phyloP scores from a whole-genome alignment of 2,797 vertebrate species.

The Catharus ustulatus region DNA sequence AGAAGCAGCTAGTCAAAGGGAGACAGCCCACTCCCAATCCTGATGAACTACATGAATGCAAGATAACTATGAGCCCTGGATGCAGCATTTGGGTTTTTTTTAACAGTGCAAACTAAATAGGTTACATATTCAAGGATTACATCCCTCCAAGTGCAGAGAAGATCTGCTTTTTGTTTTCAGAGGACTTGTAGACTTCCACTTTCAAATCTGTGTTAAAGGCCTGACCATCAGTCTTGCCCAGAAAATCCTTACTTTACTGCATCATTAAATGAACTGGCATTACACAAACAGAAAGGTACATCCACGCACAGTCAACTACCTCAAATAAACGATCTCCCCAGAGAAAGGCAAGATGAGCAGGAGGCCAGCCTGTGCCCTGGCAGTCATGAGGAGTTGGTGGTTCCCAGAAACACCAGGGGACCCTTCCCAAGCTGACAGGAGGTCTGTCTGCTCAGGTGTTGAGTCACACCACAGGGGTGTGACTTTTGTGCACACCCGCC shows the following conservation, averaged over 20 bases:
- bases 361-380: fast-evolving
- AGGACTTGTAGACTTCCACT: background rate
- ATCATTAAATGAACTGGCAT: background rate
- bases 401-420: background rate
- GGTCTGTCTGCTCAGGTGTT: background rate
- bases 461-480: background rate
- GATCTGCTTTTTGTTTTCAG: background rate
- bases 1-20: background rate
- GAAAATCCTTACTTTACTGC: fast-evolving
- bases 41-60: background rate
- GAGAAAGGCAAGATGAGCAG: background rate
- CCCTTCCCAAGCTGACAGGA: background rate
- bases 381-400: fast-evolving
- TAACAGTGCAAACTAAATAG: fast-evolving
- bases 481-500: fast-evolving
- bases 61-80: background rate
- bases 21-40: background rate
- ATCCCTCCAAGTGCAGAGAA: fast-evolving
- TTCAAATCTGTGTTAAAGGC: background rate
- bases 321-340: background rate
- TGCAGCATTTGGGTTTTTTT: background rate
- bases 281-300: background rate
- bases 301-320: background rate
- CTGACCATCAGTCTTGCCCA: background rate
- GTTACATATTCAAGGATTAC: background rate